A percentile compares a stretch with the other conserved stretches of the same genome.
Evolutionary conservation across 2,797 vertebrate species (phyloP).

Genomic region (Anguilla anguilla): DNA sequence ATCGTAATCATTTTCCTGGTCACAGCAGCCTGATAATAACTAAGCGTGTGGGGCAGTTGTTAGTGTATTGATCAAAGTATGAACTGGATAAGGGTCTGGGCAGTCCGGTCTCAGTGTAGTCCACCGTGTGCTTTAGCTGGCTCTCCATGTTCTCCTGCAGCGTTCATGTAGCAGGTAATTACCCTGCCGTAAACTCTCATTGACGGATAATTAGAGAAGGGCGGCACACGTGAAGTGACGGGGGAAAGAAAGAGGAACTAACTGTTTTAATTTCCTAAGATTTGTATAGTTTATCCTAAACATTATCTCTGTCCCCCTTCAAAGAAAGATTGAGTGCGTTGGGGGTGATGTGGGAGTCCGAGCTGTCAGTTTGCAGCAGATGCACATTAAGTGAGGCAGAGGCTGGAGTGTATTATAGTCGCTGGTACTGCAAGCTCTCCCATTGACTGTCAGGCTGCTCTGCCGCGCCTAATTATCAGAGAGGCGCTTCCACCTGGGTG

Average conservation of each 20-base stretch:
- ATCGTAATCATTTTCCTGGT: not conserved
- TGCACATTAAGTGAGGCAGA: not conserved
- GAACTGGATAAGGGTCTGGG: conserved; percentile 2
- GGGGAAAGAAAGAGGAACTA: not conserved
- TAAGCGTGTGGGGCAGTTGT: conserved; percentile 23
- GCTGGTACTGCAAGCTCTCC: not conserved
- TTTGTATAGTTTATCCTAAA: not conserved
- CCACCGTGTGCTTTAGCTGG: not conserved
- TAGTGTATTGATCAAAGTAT: conserved; percentile 37
- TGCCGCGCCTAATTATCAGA: conserved; percentile 42
- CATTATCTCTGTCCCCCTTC: not conserved
- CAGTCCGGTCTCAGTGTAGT: not conserved
- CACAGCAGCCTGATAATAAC: not conserved
- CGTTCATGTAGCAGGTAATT: not conserved
- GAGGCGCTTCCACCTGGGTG: conserved; percentile 34
- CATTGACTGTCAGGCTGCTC: conserved; percentile 41
- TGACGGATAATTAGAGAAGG: conserved; percentile 2
- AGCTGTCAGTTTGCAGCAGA: not conserved
- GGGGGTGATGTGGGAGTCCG: not conserved
- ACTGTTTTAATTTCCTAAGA: not conserved
- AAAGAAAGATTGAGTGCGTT: not conserved
- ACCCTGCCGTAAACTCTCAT: not conserved
- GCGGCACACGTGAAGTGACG: not conserved
- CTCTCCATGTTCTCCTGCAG: not conserved
- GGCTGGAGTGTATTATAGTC: conserved; percentile 31